Base-by-base conservation (phyloP, 2,888 invertebrate species). In the Hyles lineata region DNA sequence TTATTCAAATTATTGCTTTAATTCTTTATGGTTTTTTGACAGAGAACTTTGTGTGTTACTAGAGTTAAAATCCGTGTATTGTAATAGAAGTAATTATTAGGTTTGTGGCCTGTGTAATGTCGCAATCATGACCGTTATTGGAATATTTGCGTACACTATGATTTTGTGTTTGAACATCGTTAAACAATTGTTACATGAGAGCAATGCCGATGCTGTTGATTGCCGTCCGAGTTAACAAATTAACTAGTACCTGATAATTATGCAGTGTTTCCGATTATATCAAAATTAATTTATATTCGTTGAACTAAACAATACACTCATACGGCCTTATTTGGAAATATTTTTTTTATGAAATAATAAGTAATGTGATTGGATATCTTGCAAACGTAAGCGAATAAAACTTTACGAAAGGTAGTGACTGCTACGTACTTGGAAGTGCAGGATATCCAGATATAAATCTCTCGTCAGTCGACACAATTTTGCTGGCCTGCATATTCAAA, bases 51-150 rank as follows among this genome's bases (percentile, higher is more conserved):
- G 17, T n/a, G 29, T 35, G 32, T 62, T 32, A 32, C 32, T 35
- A n/a, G 35, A 62, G 9, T 7, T 19, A 29, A 29, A 29, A 29
- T 2, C 19, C 19, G 6, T 29, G 5, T 69, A 17, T 62, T 25
- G 17, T 58, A 19, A 52, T 70, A 23, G 25, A 15, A 52, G 52
- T 19, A 43, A 11, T 55, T 32, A 32, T 60, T 21, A 4, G 35
- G 11, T 35, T 15, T 35, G 1, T 43, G 21, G 8, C 9, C 21
- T 8, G 11, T 21, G 11, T 9, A 6, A 15, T 23, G 60, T 50
- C 55, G 32, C 55, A 74, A 72, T 43, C n/a, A 55, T 72, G 69
- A 50, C 43, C 50, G 62, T 72, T 75, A 73, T 74, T 77, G 72
- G 70, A 74, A 76, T 76, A 72, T 71, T 74, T 74, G 25, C 19